Base-by-base conservation (phyloP, 2,888 invertebrate species). In the Eudasyphora cyanicolor region DNA sequence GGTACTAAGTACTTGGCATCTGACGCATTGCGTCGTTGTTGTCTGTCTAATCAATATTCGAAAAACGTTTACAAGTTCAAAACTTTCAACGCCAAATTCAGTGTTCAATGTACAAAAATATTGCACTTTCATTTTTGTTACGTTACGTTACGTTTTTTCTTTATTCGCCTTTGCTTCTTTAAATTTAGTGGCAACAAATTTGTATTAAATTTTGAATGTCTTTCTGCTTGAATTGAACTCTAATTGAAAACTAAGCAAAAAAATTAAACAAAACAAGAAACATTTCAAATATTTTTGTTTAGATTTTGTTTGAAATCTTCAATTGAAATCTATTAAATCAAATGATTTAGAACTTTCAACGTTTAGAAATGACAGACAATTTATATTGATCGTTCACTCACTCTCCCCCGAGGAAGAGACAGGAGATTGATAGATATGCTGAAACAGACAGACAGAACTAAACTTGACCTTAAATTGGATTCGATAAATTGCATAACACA, bases 61-160 rank as follows among this genome's bases (percentile, higher is more conserved):
- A 6, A 19, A 10, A 62, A 51, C 67, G 62, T 57, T 29, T 35
- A 35, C 64, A 76, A 82, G 57, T 67, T 71, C 71, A 76, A 82
- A 79, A 82, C 79, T 79, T 82, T 82, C 79, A 73, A 79, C 82
- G 42, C 71, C 76, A 79, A 82, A 82, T 60, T 29, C 38, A 62
- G 42, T 24, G 0, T 38, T 14, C 64, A 64, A 17, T 57, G 57
- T 14, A 27, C 38, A n/a, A n/a, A 45, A 27, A 14, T 45, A 78
- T 70, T 75, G 75, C 71, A 79, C 82, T 82, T 82, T 82, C 79
- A 76, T 82, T 82, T 76, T 60, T 76, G n/a, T 21, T 54, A 27
- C 49, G 51, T 67, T 12, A 21, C 27, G 29, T 24, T 75, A 49
- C 49, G 35, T 4, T 64, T 54, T 38, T 76, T 32, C 57, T 17